Evolutionary conservation across 2,113 vertebrate species (phyloP).

Genomic region (Carlito syrichta): DNA sequence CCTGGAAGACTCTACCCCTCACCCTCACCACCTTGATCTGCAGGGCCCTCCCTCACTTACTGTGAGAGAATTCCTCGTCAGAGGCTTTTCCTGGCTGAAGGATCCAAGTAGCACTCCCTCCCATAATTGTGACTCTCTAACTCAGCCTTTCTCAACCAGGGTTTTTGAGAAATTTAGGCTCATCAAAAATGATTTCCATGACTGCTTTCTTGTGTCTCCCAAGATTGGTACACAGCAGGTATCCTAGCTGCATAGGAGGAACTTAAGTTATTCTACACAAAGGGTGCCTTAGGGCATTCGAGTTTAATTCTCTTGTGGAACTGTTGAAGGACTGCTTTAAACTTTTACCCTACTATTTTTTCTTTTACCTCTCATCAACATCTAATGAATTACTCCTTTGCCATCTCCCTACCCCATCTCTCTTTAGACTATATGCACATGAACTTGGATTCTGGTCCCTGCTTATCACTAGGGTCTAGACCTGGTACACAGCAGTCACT

Average conservation of each 20-base stretch:
- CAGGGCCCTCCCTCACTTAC: background rate
- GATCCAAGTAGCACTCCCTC: background rate
- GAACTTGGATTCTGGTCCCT: background rate
- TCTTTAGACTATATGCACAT: background rate
- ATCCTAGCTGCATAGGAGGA: background rate
- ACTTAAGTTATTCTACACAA: background rate
- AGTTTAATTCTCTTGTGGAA: background rate
- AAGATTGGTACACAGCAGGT: background rate
- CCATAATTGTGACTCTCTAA: background rate
- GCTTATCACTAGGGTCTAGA: background rate
- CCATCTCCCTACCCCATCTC: background rate
- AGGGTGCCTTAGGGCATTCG: background rate
- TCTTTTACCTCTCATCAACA: background rate
- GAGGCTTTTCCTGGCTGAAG: background rate
- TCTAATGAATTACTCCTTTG: background rate
- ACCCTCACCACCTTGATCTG: background rate
- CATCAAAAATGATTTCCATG: background rate
- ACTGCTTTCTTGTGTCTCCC: background rate
- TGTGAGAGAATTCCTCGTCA: background rate
- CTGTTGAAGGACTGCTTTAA: background rate
- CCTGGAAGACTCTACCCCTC: background rate
- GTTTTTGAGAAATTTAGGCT: background rate
- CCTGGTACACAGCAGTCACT: background rate
- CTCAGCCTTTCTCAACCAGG: background rate
- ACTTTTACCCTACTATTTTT: background rate